These are phyloP conservation scores for Tragelaphus eurycerus DNA, from an alignment of 2,797 vertebrate genomes.

Conservation along the genomic window DNA sequence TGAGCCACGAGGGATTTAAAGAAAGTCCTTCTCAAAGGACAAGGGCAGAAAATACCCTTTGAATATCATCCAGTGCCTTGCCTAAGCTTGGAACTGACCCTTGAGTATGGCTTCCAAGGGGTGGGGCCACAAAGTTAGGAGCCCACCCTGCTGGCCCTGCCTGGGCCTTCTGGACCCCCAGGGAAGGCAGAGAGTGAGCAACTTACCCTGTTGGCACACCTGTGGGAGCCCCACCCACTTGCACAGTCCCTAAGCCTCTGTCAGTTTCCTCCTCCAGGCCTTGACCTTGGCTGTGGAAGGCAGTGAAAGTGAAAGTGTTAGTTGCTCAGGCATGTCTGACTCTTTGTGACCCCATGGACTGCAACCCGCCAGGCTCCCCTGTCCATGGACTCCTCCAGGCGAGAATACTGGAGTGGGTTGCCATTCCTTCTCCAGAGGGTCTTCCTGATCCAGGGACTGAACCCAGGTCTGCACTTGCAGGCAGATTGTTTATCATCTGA, in stretches of 20 bases:
- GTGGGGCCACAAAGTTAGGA: neutral
- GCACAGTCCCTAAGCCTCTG: neutral
- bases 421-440: neutral
- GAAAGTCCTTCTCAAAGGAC: neutral
- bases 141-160: neutral
- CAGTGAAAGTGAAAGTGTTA: neutral
- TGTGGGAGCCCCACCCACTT: neutral
- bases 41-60: neutral
- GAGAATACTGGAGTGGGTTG: neutral
- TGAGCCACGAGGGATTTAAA: no score
- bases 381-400: neutral
- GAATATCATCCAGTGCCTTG: neutral
- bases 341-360: neutral
- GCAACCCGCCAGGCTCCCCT: neutral
- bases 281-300: neutral
- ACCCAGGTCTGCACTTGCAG: neutral
- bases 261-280: neutral
- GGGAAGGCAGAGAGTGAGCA: neutral
- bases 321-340: neutral
- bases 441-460: neutral
- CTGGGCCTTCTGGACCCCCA: neutral
- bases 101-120: neutral
- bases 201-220: neutral
- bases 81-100: neutral
- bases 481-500: neutral